These are phyloP conservation scores for Scotopteryx bipunctaria DNA, from an alignment of 2,888 invertebrate species.

Conservation along the genomic window DNA sequence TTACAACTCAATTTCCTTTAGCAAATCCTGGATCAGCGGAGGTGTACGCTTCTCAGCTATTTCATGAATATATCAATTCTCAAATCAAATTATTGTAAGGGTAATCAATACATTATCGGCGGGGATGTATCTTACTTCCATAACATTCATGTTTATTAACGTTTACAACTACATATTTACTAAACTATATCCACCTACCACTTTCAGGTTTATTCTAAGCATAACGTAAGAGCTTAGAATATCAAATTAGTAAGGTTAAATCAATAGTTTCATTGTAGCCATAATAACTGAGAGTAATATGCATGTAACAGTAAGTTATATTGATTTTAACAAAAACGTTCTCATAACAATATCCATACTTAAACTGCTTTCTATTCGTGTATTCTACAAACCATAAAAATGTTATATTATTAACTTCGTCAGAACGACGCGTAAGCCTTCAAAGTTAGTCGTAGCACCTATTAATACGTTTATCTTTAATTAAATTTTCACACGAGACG, in stretches of 20 bases:
- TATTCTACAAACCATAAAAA: not conserved
- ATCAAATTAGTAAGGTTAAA: no score
- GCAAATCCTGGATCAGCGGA: conserved; percentile 67
- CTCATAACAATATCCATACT: no score
- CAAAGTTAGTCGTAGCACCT: conserved; percentile 25
- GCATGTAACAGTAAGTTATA: no score
- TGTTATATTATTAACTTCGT: not conserved
- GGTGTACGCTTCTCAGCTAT: conserved; percentile 57
- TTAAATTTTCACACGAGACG: conserved; percentile 40
- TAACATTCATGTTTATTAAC: conserved; percentile 11
- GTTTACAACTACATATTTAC: no score
- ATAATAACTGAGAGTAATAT: no score
- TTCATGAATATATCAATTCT: conserved; percentile 57
- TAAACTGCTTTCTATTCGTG: not conserved
- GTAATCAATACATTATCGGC: conserved; percentile 31
- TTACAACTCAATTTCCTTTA: conserved; percentile 70
- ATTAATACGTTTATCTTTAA: conserved; percentile 39
- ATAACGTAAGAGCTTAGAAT: no score
- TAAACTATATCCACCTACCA: no score
- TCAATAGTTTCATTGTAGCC: no score
- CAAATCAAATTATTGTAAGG: conserved; percentile 35
- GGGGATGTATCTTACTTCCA: conserved; percentile 5
- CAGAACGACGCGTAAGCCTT: conserved; percentile 1
- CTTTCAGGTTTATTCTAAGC: no score
- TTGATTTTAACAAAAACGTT: no score